Evolutionary conservation across 2,888 invertebrate genomes (phyloP).

Genomic region (Drosophila macrospina): DNA sequence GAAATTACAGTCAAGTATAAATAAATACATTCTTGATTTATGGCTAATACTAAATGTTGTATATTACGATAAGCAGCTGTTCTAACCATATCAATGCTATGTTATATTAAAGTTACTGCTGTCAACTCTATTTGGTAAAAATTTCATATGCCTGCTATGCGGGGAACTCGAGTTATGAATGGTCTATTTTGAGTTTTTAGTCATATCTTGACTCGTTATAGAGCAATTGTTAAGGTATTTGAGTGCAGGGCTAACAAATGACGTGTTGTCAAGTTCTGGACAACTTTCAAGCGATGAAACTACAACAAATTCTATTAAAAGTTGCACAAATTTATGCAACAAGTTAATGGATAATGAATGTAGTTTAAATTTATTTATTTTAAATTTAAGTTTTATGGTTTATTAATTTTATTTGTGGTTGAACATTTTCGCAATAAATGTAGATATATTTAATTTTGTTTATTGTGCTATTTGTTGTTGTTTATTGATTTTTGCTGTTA

Average conservation of each 20-base stretch:
- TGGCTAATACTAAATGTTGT: not conserved
- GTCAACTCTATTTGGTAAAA: not conserved
- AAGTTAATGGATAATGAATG: conserved; percentile 6
- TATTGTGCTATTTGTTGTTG: conserved; percentile 4
- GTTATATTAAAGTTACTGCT: no score
- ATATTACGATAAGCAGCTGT: not conserved
- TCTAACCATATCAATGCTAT: no score
- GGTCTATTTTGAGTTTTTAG: conserved; percentile 2
- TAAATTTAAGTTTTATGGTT: conserved; percentile 14
- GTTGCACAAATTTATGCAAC: conserved; percentile 2
- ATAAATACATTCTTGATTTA: conserved; percentile 12
- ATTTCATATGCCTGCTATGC: not conserved
- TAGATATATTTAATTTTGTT: not conserved
- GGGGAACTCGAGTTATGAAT: conserved; percentile 34
- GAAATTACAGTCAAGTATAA: not conserved
- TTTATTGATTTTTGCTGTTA: conserved; percentile 36
- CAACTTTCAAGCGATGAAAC: conserved; percentile 33
- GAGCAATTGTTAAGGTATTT: conserved; percentile 7
- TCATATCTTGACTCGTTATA: conserved; percentile 11
- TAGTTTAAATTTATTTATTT: not conserved
- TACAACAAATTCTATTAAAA: not conserved
- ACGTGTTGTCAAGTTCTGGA: conserved; percentile 9
- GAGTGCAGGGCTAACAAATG: conserved; percentile 2
- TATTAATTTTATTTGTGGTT: conserved; percentile 17
- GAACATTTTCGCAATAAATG: conserved; percentile 41